These are phyloP conservation scores for Drosophila elegans DNA, from an alignment of 1,140 invertebrate species.

Conservation along the genomic window DNA sequence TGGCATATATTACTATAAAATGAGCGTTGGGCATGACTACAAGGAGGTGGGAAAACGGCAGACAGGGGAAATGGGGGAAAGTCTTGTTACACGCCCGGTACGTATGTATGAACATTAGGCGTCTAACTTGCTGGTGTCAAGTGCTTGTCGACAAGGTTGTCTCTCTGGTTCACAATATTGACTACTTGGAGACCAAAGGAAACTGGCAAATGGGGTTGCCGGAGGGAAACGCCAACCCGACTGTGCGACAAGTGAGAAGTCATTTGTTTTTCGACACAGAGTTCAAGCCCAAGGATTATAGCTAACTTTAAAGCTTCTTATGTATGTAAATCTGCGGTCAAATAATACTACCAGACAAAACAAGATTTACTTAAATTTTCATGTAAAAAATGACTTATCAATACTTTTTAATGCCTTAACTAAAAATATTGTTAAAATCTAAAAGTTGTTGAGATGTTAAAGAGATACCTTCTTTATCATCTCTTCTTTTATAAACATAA, in stretches of 20 bases:
- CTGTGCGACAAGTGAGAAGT: conserved; percentile 44
- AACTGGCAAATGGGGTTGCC: conserved; percentile 13
- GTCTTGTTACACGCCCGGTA: conserved; percentile 30
- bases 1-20: conserved; percentile 68
- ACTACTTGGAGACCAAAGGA: conserved; percentile 39
- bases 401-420: too few relatives aligned
- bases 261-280: conserved; percentile 41
- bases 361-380: background rate
- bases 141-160: conserved; percentile 69
- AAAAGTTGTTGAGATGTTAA: too few relatives aligned
- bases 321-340: conserved; percentile 7
- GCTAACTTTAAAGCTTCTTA: conserved; percentile 3
- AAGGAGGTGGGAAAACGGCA: conserved; percentile 7
- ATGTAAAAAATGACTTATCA: background rate
- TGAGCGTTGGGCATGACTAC: conserved; percentile 58
- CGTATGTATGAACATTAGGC: conserved; percentile 64
- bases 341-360: background rate
- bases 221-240: background rate
- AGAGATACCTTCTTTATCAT: too few relatives aligned
- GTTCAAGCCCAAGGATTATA: conserved; percentile 12
- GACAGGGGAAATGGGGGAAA: background rate
- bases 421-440: too few relatives aligned
- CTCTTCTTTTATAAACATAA: too few relatives aligned
- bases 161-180: conserved; percentile 39
- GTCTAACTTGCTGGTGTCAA: conserved; percentile 74